These are phyloP conservation scores for Parambassis ranga DNA, from an alignment of 2,797 vertebrate genomes.

Conservation along the genomic window DNA sequence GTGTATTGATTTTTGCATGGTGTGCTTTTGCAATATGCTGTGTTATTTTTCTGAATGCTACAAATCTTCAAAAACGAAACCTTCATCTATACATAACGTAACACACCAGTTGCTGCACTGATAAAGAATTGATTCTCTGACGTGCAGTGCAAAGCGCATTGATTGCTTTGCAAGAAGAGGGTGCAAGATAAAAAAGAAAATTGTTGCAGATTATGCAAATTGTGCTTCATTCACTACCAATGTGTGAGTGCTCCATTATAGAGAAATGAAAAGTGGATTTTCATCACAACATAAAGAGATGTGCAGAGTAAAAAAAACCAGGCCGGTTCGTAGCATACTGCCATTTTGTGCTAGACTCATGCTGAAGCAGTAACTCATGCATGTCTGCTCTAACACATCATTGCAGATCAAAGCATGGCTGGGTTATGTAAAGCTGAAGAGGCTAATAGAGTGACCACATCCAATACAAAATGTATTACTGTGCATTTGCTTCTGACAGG, in stretches of 20 bases:
- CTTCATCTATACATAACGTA: not conserved
- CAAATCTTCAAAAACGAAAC: not conserved
- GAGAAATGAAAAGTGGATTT: slow-evolving; percentile 9
- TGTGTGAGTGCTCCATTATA: not conserved
- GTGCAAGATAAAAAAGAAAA: not conserved
- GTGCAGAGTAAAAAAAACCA: slow-evolving; percentile 22
- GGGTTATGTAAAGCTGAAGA: slow-evolving; percentile 75
- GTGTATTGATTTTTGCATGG: not conserved
- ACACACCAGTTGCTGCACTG: not conserved
- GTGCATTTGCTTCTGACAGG: slow-evolving; percentile 68
- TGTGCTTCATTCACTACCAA: not conserved
- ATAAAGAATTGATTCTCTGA: not conserved
- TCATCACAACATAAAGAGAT: not conserved
- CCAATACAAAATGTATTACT: slow-evolving; percentile 76
- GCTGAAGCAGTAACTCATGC: slow-evolving; percentile 54
- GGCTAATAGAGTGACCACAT: slow-evolving; percentile 76
- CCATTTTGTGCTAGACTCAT: slow-evolving; percentile 25
- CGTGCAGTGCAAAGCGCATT: not conserved
- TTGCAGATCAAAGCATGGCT: slow-evolving; percentile 69
- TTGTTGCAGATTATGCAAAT: not conserved
- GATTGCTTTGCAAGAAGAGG: not conserved
- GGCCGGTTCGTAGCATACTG: slow-evolving; percentile 22
- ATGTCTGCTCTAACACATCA: slow-evolving; percentile 63
- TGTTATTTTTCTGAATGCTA: not conserved
- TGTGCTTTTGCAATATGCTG: not conserved